Base-by-base conservation (phyloP, 2,797 vertebrate species). In the Syngnathus rostellatus region DNA sequence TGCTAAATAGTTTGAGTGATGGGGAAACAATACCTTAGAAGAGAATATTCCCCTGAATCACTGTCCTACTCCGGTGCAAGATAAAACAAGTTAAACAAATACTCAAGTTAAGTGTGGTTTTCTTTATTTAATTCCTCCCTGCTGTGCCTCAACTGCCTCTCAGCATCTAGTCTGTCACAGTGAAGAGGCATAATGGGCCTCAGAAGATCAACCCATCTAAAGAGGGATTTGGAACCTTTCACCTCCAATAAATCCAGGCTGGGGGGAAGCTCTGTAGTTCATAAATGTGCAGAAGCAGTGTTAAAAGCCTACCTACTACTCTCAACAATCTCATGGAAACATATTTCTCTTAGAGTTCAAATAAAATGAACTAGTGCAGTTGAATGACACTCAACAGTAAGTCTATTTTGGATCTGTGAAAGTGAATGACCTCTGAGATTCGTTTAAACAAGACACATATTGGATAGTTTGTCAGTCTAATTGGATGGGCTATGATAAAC, bases 151-250 rank as follows among this genome's bases (percentile, higher is more conserved):
- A 74, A 80, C 80, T 84, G 81, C 68, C 78, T 87, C 81, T 79
- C 79, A 67, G 84, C 86, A 82, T 85, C 85, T 81, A 82, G 75
- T 81, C 88, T 87, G 86, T 83, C 85, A 85, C 85, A 76, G 71
- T 80, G 83, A 84, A 85, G 84, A 77, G 77, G 82, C 79, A 82
- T 90, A 89, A 90, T 88, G 74, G 84, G 82, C 82, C 88, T 89
- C 83, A 90, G 82, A 84, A 91, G 90, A 90, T 91, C 86, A 90
- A 85, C 85, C 78, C 81, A 79, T 90, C 88, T 89, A 88, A 87
- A 89, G 86, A 83, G 85, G 88, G 85, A 91, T 91, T 89, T 86
- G 84, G 73, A 87, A 89, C 88, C 86, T 88, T 87, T 91, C 86
- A 90, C 86, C 86, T 89, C 68, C 0, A 69, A 84, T 84, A 85